Percentiles rank a stretch among this genome's conserved stretches.
phyloP scores from a whole-genome alignment of 2,113 vertebrate species.

The Machaerirhynchus nigripectus region DNA sequence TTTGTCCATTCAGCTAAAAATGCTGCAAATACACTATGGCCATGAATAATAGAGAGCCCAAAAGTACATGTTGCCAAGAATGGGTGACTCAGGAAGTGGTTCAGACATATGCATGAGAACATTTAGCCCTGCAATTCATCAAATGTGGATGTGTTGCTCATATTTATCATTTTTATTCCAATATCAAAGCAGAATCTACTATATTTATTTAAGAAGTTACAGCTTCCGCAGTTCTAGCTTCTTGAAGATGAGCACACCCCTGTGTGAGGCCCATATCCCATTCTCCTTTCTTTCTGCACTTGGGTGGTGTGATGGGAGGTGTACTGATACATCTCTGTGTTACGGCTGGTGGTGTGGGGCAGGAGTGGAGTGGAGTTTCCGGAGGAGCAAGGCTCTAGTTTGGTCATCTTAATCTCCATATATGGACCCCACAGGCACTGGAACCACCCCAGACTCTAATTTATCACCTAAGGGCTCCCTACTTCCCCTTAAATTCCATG shows the following conservation, averaged over 20 bases:
- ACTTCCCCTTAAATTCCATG: not conserved
- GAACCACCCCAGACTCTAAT: not conserved
- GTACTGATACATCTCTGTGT: not conserved
- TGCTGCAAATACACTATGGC: not conserved
- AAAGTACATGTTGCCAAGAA: conserved; percentile 48
- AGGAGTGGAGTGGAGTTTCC: not conserved
- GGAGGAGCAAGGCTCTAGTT: not conserved
- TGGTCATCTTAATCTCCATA: not conserved
- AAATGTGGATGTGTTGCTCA: not conserved
- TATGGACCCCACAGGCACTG: not conserved
- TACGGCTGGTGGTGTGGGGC: not conserved
- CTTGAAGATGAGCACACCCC: not conserved
- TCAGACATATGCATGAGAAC: conserved; percentile 54
- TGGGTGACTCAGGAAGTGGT: conserved; percentile 53
- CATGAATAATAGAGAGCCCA: conserved; percentile 56
- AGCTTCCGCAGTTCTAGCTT: not conserved
- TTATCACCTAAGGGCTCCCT: not conserved
- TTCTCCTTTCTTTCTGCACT: not conserved
- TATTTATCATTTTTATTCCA: conserved; percentile 49
- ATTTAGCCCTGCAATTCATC: conserved; percentile 51
- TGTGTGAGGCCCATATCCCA: not conserved
- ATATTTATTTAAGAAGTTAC: not conserved
- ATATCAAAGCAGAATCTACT: not conserved
- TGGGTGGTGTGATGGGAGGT: not conserved
- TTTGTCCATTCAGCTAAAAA: conserved; percentile 41